Base-by-base conservation (phyloP, 2,113 vertebrate species). In the Triplophysa siluroides region DNA sequence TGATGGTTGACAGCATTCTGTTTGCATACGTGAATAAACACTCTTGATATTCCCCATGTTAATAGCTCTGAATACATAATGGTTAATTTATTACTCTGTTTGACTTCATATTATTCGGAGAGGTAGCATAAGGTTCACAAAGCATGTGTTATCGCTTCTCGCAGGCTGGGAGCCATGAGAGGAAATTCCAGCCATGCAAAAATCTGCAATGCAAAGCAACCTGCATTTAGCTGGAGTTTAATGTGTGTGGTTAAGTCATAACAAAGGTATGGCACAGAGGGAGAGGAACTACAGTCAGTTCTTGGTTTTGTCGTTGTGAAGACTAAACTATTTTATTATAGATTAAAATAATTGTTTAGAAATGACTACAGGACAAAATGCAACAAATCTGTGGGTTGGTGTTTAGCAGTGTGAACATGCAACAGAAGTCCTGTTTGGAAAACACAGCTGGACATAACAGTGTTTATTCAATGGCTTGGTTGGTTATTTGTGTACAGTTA, bases 151-250 rank as follows among this genome's bases (percentile, higher is more conserved):
- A 81, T 79, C 58, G 11, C 21, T 21, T 64, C 60, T 56, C n/a
- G 41, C 52, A 72, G 64, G 26, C 61, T 75, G 56, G 38, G 60
- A 75, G 64, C 62, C 43, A 76, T 73, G 47, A 79, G 72, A 84
- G 83, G 83, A 84, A 84, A 76, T 84, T 82, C 66, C 83, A 82
- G 71, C 66, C 10, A 41, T 54, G 76, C 79, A 76, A 47, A 62
- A 78, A 79, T 69, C 71, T 80, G 75, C 79, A 78, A 81, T 74
- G 83, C 79, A 81, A 81, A 81, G 83, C 76, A 67, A 56, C 76
- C 41, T 63, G 69, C 43, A 50, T 61, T 63, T 52, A 78, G 73
- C 18, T 21, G 45, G 47, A 56, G 14, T n/a, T 23, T 56, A 61
- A 10, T 56, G 47, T 60, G 18, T 1, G 13, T 18, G 14, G 33